A percentile compares a stretch with the other conserved stretches of the same genome.
phyloP scores from a whole-genome alignment of 2,797 vertebrate genomes.

The Pristis pectinata region DNA sequence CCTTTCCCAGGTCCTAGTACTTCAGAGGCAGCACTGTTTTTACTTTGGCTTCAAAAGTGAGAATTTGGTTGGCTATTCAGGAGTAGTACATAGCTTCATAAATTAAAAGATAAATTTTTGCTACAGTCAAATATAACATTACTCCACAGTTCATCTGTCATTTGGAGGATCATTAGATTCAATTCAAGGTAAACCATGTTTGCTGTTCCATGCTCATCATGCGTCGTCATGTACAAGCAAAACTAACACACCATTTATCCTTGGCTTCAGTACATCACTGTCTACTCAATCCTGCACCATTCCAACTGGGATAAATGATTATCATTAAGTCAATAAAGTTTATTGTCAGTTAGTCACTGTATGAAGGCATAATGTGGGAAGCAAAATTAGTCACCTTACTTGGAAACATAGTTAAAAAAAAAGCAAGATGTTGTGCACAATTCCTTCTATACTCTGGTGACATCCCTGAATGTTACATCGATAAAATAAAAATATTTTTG shows the following conservation, averaged over 20 bases:
- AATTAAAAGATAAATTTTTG: neutral
- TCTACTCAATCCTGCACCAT: neutral
- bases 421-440: neutral
- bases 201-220: neutral
- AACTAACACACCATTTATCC: neutral
- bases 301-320: neutral
- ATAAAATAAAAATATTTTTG: neutral
- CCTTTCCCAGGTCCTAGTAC: neutral
- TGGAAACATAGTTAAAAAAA: neutral
- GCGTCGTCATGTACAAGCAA: neutral
- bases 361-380: neutral
- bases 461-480: neutral
- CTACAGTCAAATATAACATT: neutral
- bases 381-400: neutral
- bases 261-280: neutral
- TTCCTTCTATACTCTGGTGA: neutral
- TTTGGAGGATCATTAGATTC: neutral
- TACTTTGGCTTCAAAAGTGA: neutral
- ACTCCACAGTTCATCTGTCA: neutral
- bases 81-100: neutral
- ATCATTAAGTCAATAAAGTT: neutral
- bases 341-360: conserved; percentile 8
- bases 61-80: neutral
- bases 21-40: neutral
- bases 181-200: neutral